Evolutionary conservation across 1,140 invertebrate species (phyloP), one percentile per base, ranked within the genome.

Genomic region (Aphidius gifuensis): DNA sequence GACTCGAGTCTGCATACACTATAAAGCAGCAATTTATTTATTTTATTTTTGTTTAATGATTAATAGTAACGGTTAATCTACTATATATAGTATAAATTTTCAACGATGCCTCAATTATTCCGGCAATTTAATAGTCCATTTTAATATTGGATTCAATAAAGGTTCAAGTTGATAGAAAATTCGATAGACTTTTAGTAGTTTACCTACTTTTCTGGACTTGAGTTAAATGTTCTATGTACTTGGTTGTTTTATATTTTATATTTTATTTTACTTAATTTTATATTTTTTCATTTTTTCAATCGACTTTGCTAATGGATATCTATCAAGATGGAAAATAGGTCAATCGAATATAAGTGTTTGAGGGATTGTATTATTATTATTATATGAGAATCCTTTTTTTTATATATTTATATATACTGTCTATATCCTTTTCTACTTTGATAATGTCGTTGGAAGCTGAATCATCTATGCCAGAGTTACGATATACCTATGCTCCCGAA

Each of bases 141-240:
- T n/a, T n/a, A n/a, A n/a, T n/a, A n/a, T n/a, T 9, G 59, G 59
- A n/a, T 60, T 39, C 42, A 11, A 49, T 51, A 42, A n/a, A 48
- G 42, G 59, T 43, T 16, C 39, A 58, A 58, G 63, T 68, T 69
- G 68, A 69, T 69, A 65, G 61, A 61, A 64, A 61, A 66, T 61
- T 66, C 56, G 62, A 64, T 68, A 56, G 58, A 59, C 58, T 59
- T 54, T 47, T 8, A 42, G 43, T 55, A 32, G 43, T n/a, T 32
- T 11, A 53, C 23, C 23, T 39, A 23, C 44, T 23, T 16, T 16
- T 16, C 23, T 32, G 23, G 23, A 32, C 23, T 32, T 32, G 23
- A 32, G 4, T 32, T 32, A 32, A 32, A 32, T 16, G 16, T 16
- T 32, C 44, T 40, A 55, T 62, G 46, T 47, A 59, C 50, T 58